Base-by-base conservation (phyloP, 2,888 invertebrate genomes). In the Chymomyza caudatula region DNA sequence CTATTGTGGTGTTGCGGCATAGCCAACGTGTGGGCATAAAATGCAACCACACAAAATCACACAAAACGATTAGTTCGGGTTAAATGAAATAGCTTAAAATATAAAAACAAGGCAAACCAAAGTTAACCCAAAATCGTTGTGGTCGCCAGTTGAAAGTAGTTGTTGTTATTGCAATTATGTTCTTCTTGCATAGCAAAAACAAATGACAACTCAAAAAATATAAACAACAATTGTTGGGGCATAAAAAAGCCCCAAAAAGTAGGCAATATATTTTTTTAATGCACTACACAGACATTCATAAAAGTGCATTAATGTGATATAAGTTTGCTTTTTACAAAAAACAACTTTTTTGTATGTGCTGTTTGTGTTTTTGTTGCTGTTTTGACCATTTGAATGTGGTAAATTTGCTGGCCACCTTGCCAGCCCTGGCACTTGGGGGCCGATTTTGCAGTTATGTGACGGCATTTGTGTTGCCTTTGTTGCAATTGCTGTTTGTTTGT, bases 1-100 rank as follows among this genome's bases (percentile, higher is more conserved):
- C n/a, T 17, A 37, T 22, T 20, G 20, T 47, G 54, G 42, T 49
- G 54, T 63, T 20, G 51, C 51, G 20, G 19, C 19, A 19, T 17
- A 19, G 51, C 51, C 51, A 20, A 19, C 19, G 19, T 23, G 71
- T 70, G 63, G 64, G 64, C 80, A 74, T 73, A 72, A 80, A 65
- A 77, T 77, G 76, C 71, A 77, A 78, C 78, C 78, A 51, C 78
- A 78, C 25, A 63, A 76, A 78, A 81, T 78, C 76, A 78, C 78
- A 81, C 81, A 78, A 76, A 81, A 67, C 81, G 76, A 81, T 81
- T 78, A 78, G 64, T 71, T 20, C 8, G 51, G 51, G 20, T 20
- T 51, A 51, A 47, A 19, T 47, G 6, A 47, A 13, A 25, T 51
- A 43, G 60, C 53, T 44, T 15, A 56, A 37, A 65, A 54, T 63